Evolutionary conservation across 1,140 invertebrate species (phyloP).

Genomic region (Ephestia elutella): DNA sequence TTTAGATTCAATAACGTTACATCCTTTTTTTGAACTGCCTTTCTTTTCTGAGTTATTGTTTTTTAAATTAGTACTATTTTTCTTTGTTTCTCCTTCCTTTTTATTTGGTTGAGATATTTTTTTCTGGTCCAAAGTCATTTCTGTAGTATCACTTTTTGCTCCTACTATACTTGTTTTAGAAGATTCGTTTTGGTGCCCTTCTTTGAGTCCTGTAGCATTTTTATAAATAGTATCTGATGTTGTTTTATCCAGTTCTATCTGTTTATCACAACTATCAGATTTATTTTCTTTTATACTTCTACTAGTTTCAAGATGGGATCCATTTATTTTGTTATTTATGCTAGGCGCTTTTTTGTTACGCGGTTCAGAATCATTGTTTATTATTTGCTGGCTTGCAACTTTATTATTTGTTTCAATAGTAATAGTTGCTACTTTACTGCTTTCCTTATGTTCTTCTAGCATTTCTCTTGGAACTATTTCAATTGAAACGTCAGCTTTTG

Average conservation of each 20-base stretch:
- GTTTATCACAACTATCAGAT: neutral
- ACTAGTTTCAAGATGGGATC: too few relatives aligned
- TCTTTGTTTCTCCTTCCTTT: neutral
- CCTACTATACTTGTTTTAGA: neutral
- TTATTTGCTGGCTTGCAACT: neutral
- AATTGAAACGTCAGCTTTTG: neutral
- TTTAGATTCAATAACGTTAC: neutral
- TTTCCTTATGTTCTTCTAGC: neutral
- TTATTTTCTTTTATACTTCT: neutral
- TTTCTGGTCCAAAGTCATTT: neutral
- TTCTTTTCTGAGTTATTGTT: neutral
- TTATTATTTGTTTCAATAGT: neutral
- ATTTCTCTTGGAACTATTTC: neutral
- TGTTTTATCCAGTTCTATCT: neutral
- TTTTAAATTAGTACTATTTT: neutral
- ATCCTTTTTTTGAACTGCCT: neutral
- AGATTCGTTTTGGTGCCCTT: too few relatives aligned
- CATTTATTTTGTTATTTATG: too few relatives aligned
- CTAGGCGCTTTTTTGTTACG: too few relatives aligned
- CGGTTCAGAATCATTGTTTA: too few relatives aligned
- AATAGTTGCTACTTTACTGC: neutral
- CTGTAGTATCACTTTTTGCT: neutral
- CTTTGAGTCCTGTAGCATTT: too few relatives aligned
- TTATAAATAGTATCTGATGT: too few relatives aligned
- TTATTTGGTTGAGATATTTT: neutral